These are phyloP conservation scores for Labroides dimidiatus DNA, from an alignment of 2,797 vertebrate species.

Conservation along the genomic window DNA sequence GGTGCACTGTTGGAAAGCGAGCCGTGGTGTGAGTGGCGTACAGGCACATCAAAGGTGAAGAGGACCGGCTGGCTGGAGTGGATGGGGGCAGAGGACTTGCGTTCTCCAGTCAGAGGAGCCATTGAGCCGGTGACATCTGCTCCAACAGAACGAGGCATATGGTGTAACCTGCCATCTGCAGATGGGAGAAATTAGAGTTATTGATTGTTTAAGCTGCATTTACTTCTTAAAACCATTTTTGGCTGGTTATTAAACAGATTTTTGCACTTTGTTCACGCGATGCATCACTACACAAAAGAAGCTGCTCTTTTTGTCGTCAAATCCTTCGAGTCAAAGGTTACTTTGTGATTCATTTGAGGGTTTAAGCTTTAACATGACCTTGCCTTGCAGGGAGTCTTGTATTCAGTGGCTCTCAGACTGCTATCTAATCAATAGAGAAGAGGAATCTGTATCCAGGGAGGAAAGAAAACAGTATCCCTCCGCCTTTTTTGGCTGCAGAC, in stretches of 20 bases:
- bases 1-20: constrained; percentile 94
- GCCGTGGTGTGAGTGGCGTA: constrained; percentile 85
- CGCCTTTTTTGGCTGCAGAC: constrained; percentile 46
- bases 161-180: constrained; percentile 90
- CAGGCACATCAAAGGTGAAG: constrained; percentile 94
- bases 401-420: constrained; percentile 69
- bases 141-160: constrained; percentile 89
- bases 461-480: constrained; percentile 58
- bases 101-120: constrained; percentile 88
- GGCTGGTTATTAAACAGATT: not conserved
- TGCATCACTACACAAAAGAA: not conserved
- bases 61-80: constrained; percentile 97
- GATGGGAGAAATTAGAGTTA: constrained; percentile 42
- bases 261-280: not conserved
- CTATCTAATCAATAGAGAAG: constrained; percentile 71
- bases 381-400: constrained; percentile 42
- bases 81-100: constrained; percentile 89
- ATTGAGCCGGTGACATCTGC: constrained; percentile 86
- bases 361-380: constrained; percentile 62
- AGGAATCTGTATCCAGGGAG: constrained; percentile 63
- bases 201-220: constrained; percentile 38
- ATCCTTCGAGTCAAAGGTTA: constrained; percentile 53
- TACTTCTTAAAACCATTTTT: not conserved
- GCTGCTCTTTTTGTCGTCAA: constrained; percentile 32
- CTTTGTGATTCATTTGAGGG: constrained; percentile 45